Evolutionary conservation across 2,113 vertebrate species (phyloP), one percentile per base, ranked within the genome.

Genomic region (Recurvirostra avosetta): DNA sequence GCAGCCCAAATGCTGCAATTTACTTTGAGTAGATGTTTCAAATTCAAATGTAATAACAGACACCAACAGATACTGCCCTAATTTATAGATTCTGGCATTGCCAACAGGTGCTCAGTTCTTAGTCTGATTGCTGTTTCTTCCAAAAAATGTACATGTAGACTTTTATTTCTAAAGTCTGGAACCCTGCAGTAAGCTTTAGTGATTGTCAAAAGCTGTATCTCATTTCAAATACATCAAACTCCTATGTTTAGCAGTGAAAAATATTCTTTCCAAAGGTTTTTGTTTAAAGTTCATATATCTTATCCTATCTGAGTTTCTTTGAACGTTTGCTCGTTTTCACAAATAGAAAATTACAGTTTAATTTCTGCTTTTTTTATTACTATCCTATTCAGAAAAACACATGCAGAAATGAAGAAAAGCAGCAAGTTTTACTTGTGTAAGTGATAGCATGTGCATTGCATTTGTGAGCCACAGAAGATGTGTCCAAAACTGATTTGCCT

Each of bases 1-100:
- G 41, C 67, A 90, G 55, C n/a, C 53, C 77, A 94, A 96, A 94
- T 87, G 66, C 91, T 96, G 80, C 94, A 97, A 95, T 94, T 98
- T 96, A 75, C 80, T 94, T 61, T 34, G 15, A 91, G 58, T 94
- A 95, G 95, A 93, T 95, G 89, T 94, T 98, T 97, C 95, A 97
- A 92, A 98, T 98, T 97, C 96, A 98, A 96, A 97, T 97, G 81
- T 94, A 97, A 89, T 96, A 97, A 96, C 86, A 97, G 97, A 96
- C 84, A 92, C 87, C 87, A 96, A 94, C 40, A 97, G 88, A 71
- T 84, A 85, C 61, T 94, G 58, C 88, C 96, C 91, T 95, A 97
- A 97, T 97, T 97, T 95, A 89, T 58, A 86, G 62, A 97, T 86
- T 95, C 90, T 90, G 72, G 56, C 49, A 74, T 93, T 95, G 71